Conservation (phyloP, 2,797 vertebrate species). For the Tiaroga cobitis region DNA sequence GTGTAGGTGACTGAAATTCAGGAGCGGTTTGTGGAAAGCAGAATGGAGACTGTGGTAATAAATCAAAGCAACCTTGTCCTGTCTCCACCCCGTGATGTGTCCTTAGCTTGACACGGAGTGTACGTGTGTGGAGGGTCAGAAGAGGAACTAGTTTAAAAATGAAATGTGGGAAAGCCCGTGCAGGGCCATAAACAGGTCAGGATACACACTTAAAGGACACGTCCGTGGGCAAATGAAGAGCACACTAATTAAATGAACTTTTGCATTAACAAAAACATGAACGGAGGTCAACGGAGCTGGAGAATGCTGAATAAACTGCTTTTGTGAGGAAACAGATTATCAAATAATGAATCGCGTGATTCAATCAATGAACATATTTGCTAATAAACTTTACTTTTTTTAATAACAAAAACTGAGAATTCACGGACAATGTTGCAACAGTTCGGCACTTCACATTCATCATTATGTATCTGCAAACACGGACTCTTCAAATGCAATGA, state of each 20-base stretch:
- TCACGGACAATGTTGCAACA: not conserved
- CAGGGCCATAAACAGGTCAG: not conserved
- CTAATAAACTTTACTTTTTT: not conserved
- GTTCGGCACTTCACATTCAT: not conserved
- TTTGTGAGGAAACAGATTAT: not conserved
- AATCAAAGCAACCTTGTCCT: constrained; percentile 68
- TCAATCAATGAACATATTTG: not conserved
- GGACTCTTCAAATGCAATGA: not conserved
- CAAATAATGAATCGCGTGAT: not conserved
- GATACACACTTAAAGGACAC: not conserved
- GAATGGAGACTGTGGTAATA: constrained; percentile 69
- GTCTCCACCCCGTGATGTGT: constrained; percentile 43
- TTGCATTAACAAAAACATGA: not conserved
- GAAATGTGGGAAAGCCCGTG: not conserved
- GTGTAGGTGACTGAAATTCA: constrained; percentile 70
- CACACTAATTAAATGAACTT: not conserved
- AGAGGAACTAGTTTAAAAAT: constrained; percentile 17
- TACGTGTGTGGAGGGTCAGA: constrained; percentile 15
- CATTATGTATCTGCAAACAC: not conserved
- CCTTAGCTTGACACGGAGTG: constrained; percentile 39
- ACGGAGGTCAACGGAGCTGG: not conserved
- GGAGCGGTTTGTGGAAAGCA: constrained; percentile 60
- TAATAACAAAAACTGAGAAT: not conserved
- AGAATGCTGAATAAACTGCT: not conserved
- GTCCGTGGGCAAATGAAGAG: not conserved